Base-by-base conservation (phyloP, 2,888 invertebrate genomes). In the Ophion ellenae region DNA sequence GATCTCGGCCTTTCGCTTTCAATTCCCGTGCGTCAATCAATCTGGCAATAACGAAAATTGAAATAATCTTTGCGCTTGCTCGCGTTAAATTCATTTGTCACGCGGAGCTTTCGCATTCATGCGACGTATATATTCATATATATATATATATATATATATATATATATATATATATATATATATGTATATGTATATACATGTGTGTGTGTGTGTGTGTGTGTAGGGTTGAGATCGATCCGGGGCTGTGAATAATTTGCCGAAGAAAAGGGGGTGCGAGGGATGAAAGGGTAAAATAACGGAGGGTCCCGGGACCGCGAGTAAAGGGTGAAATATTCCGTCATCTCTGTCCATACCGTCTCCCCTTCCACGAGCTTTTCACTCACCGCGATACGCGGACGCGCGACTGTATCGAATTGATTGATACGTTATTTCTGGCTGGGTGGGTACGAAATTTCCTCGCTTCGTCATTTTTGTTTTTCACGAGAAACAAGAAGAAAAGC, bases 191-290 rank as follows among this genome's bases (percentile, higher is more conserved):
- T 45, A 24, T 1, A 24, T 5, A 71, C 47, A 71, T 47, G 20
- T 45, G 28, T 2, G 2, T 3, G 1, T 14, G 24, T 24, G 24
- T 24, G 24, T 24, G 24, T 24, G 24, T 24, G 24, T 24, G 32
- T 32, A 32, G 32, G 32, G 53, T 70, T 20, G 57, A 73, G 66
- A 80, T 80, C 80, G 64, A 71, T 36, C 74, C 66, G 32, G 59
- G 81, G 81, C 86, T 75, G 86, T 86, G 83, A 86, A 86, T 86
- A 86, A 86, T 86, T 86, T 86, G 75, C 83, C 83, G 83, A 71
- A 81, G 86, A 57, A 74, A 74, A 32, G 32, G 67, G 80, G 84
- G 70, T 32, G 59, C 69, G 36, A 69, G 74, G 74, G 47, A 64
- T n/a, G 32, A 83, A 81, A 86, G 86, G 86, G 86, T 86, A 64